phyloP scores from a whole-genome alignment of 2,797 vertebrate genomes.

The Anas acuta region DNA sequence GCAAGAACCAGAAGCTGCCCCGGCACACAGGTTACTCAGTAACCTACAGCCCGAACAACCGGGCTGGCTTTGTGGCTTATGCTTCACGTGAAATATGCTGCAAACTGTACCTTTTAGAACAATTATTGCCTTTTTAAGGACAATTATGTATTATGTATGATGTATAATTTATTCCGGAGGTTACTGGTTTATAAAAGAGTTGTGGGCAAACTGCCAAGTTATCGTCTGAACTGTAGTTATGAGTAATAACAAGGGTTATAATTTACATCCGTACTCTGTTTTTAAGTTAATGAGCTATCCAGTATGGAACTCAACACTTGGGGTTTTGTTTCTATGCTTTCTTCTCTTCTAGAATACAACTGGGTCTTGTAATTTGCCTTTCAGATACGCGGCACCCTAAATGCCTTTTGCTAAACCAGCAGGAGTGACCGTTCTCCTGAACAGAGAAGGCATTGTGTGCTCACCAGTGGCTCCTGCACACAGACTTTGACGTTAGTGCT shows the following conservation, averaged over 20 bases:
- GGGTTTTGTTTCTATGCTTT: constrained; percentile 62
- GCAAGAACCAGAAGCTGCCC: neutral
- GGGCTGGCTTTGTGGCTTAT: neutral
- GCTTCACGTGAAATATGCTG: neutral
- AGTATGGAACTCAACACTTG: constrained; percentile 60
- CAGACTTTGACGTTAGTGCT: neutral
- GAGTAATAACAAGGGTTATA: constrained; percentile 79
- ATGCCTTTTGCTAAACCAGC: neutral
- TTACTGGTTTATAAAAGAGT: constrained; percentile 72
- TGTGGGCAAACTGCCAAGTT: constrained; percentile 71
- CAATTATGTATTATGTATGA: constrained; percentile 72
- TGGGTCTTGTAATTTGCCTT: constrained; percentile 49
- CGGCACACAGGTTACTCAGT: neutral
- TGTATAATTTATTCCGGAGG: constrained; percentile 73
- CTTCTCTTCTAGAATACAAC: constrained; percentile 36
- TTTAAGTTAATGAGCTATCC: constrained; percentile 81
- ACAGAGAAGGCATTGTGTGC: neutral
- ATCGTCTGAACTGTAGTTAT: constrained; percentile 73
- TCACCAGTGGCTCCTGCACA: neutral
- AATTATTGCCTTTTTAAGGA: constrained; percentile 75
- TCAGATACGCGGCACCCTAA: neutral
- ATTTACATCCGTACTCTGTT: constrained; percentile 77
- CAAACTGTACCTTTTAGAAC: constrained; percentile 50
- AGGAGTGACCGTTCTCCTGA: neutral
- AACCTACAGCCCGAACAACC: neutral